Evolutionary conservation across 2,113 vertebrate genomes (phyloP).

Genomic region (Silurus glanis): DNA sequence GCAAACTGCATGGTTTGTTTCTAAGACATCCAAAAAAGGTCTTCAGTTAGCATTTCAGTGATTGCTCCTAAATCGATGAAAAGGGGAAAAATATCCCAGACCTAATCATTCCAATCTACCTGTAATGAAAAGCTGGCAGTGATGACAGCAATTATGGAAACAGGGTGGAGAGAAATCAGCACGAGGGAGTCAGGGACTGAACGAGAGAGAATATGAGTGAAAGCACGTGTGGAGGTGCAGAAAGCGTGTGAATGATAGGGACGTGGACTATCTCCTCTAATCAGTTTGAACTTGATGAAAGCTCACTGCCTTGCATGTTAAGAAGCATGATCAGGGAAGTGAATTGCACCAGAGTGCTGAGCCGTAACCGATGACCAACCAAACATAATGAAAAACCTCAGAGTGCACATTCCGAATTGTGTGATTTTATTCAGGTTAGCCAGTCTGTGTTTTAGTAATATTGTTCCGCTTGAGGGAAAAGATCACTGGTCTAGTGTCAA

Average conservation of each 20-base stretch:
- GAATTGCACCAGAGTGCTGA: background rate
- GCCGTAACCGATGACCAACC: background rate
- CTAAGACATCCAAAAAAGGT: background rate
- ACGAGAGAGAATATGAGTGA: background rate
- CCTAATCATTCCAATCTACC: constrained; percentile 39
- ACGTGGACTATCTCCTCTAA: constrained; percentile 25
- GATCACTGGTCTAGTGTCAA: background rate
- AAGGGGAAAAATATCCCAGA: constrained; percentile 13
- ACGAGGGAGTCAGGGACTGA: constrained; percentile 4
- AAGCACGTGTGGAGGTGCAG: background rate
- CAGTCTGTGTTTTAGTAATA: background rate
- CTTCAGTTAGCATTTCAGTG: constrained; percentile 10
- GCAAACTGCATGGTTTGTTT: background rate
- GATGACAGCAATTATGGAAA: constrained; percentile 29
- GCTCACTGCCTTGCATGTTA: constrained; percentile 25
- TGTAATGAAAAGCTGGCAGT: constrained; percentile 35
- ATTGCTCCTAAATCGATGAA: background rate
- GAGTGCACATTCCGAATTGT: background rate
- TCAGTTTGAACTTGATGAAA: constrained; percentile 29
- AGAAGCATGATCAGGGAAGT: background rate
- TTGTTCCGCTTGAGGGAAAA: background rate
- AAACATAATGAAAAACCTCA: background rate
- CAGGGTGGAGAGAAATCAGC: constrained; percentile 14
- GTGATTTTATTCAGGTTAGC: constrained; percentile 1
- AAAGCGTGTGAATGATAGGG: constrained; percentile 15